Conservation (phyloP, 2,797 vertebrate species). For the Sarcoramphus papa region DNA sequence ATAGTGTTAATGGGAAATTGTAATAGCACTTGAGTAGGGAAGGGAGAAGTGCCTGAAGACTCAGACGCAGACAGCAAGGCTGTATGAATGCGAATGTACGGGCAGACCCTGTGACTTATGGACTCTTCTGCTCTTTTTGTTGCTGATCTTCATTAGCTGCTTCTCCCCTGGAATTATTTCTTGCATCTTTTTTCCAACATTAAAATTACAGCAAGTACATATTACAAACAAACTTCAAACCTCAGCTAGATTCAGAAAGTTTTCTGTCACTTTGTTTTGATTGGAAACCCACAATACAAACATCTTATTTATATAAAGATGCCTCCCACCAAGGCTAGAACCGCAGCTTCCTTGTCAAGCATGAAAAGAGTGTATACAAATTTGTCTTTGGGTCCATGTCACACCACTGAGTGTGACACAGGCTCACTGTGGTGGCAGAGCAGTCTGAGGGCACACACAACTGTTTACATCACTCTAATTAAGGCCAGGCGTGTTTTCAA, state of each 20-base stretch:
- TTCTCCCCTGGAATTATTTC: not conserved
- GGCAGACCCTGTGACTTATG: not conserved
- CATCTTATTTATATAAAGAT: not conserved
- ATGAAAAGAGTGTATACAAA: not conserved
- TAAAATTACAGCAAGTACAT: not conserved
- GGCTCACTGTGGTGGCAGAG: not conserved
- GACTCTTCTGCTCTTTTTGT: not conserved
- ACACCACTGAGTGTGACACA: not conserved
- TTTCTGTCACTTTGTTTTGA: constrained; percentile 16
- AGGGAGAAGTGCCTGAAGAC: not conserved
- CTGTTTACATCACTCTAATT: not conserved
- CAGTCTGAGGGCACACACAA: not conserved
- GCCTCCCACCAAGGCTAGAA: not conserved
- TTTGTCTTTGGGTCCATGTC: not conserved
- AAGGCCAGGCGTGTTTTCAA: not conserved
- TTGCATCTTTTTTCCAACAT: not conserved
- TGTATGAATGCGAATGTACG: not conserved
- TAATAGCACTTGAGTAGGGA: not conserved
- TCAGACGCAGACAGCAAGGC: not conserved
- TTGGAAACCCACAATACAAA: not conserved
- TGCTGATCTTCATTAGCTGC: not conserved
- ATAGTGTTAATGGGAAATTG: not conserved
- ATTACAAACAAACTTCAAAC: not conserved
- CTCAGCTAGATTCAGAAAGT: not conserved
- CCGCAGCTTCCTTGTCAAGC: not conserved